Percentiles rank a stretch among this genome's conserved stretches.
These are phyloP conservation scores for Doris montereyensis DNA, from an alignment of 2,888 invertebrate species.

Conservation along the genomic window DNA sequence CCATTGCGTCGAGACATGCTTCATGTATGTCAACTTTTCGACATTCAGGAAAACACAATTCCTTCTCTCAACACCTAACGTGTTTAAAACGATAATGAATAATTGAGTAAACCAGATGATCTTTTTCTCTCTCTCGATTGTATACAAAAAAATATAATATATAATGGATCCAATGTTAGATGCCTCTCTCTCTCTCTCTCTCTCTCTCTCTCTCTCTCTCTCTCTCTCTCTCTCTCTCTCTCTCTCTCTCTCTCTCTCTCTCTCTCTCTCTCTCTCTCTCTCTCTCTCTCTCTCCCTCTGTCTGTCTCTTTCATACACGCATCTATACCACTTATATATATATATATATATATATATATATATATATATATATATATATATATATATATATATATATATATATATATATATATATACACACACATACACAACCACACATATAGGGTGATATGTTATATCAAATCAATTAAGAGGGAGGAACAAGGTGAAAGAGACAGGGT, in stretches of 20 bases:
- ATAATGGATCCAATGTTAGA: not conserved
- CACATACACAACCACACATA: not conserved
- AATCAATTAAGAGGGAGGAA: not conserved
- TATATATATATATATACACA: not conserved
- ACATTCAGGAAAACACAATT: too few species aligned
- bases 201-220: not conserved
- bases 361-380: not conserved
- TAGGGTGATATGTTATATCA: not conserved
- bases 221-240: not conserved
- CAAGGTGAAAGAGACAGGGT: slow-evolving; percentile 1
- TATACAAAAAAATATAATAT: too few species aligned
- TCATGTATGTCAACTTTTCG: too few species aligned
- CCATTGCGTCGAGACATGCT: too few species aligned
- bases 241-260: not conserved
- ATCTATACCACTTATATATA: not conserved
- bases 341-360: not conserved
- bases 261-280: not conserved
- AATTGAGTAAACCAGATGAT: too few species aligned
- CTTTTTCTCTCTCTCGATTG: too few species aligned
- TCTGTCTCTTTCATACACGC: not conserved
- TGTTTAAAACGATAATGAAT: too few species aligned
- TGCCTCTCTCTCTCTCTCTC: not conserved
- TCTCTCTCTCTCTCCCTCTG: not conserved
- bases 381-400: slow-evolving; percentile 15
- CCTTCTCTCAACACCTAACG: too few species aligned